Evolutionary conservation across 2,888 invertebrate genomes (phyloP), one percentile per base, ranked within the genome.

Genomic region (Celastrina argiolus): DNA sequence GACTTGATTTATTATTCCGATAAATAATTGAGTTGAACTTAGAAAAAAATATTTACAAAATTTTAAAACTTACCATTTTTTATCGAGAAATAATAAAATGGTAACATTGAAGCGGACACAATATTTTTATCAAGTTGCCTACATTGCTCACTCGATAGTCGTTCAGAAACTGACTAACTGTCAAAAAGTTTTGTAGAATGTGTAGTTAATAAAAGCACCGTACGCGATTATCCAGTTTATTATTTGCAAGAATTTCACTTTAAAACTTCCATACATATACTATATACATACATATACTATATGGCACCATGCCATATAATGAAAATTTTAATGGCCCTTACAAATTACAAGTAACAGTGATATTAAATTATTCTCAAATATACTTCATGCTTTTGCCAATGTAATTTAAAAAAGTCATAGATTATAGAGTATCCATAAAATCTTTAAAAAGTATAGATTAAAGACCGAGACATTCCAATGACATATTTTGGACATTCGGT

Each of bases 21-120:
- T 18, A 22, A 14, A 39, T 22, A 14, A 61, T 1, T 12, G 3
- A 10, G 10, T 39, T 18, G 2, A 22, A 6, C 39, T 22, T 7
- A 8, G 3, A 31, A 3, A 59, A 59, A 59, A 22, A 26, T 12
- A 51, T 12, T 2, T 14, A 0, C 18, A 59, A 0, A 59, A 36
- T 18, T 18, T 12, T 36, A 5, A 1, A 5, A 26, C 12, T 14
- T 59, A 12, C 58, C 31, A 28, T 12, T 18, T 34, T 59, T 10
- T 12, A 6, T 10, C 7, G 12, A 61, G 39, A 18, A 66, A 59
- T 51, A 7, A 31, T 39, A 16, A 8, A 56, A 66, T 70, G 68
- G 78, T 71, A 80, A 78, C 75, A 76, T 72, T 74, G 2, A 16
- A 70, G 72, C 74, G 82, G 81, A 81, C 74, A 71, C 64, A n/a